Evolutionary conservation across 2,888 invertebrate genomes (phyloP).

Genomic region (Leptopilina drosophilae): DNA sequence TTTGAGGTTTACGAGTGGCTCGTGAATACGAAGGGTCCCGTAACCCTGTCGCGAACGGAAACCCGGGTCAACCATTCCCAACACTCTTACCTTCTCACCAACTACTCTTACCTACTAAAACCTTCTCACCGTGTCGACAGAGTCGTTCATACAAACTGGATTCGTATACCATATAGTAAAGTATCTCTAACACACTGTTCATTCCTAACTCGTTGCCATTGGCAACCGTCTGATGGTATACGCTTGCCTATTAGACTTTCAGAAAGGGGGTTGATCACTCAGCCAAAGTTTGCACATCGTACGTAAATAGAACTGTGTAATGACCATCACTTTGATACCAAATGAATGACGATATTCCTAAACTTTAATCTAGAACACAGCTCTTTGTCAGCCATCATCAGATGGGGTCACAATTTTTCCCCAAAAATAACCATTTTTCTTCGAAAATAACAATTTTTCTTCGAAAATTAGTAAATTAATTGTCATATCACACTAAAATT

Average conservation of each 20-base stretch:
- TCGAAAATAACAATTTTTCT: too few species aligned
- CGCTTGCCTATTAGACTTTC: slow-evolving; percentile 67
- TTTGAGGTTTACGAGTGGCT: slow-evolving; percentile 47
- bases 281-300: slow-evolving; percentile 69
- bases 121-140: slow-evolving; percentile 21
- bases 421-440: too few species aligned
- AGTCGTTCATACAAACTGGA: slow-evolving; percentile 50
- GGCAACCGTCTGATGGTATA: slow-evolving; percentile 57
- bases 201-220: slow-evolving; percentile 64
- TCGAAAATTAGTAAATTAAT: too few species aligned
- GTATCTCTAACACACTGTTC: slow-evolving; percentile 55
- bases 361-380: neutral
- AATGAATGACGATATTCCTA: neutral
- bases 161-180: slow-evolving; percentile 54
- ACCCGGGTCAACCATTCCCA: slow-evolving; percentile 41
- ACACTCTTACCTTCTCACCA: slow-evolving; percentile 38
- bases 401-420: too few species aligned
- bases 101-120: slow-evolving; percentile 13
- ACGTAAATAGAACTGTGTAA: slow-evolving; percentile 60
- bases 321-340: slow-evolving; percentile 60
- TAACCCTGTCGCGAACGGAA: slow-evolving; percentile 44
- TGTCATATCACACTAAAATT: too few species aligned
- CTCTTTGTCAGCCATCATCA: neutral
- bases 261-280: slow-evolving; percentile 67
- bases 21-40: slow-evolving; percentile 39